phyloP scores from a whole-genome alignment of 53 echinoderm and acorn worm species.

The Zoroaster sp. region DNA sequence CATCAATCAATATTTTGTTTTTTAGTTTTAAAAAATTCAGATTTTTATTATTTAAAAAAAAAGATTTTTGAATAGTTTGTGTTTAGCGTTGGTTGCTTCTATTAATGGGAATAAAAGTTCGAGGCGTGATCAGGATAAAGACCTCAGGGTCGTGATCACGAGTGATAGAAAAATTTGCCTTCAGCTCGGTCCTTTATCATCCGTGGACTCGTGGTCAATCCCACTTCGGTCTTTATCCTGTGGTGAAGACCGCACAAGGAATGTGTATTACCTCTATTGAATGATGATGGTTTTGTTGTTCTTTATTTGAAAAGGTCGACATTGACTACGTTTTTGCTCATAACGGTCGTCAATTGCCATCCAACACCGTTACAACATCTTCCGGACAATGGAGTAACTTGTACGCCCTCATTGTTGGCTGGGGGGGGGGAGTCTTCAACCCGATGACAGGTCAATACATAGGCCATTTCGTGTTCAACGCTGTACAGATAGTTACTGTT shows the following conservation, averaged over 20 bases:
- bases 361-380: constrained; percentile 32
- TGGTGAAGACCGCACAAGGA: not conserved
- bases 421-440: constrained; percentile 47
- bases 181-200: not conserved
- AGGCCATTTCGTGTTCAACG: constrained; percentile 35
- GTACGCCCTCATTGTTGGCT: constrained; percentile 53
- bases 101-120: no score
- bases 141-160: not conserved
- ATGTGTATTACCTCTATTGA: not conserved
- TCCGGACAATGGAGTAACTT: constrained; percentile 7
- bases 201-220: not conserved
- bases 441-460: not conserved
- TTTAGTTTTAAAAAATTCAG: no score
- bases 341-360: constrained; percentile 39
- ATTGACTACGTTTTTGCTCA: constrained; percentile 1
- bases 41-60: no score
- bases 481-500: no score
- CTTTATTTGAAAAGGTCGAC: constrained; percentile 6
- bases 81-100: no score
- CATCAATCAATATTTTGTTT: no score
- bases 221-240: not conserved
- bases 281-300: not conserved
- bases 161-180: not conserved
- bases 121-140: no score
- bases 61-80: no score